Base-by-base conservation (phyloP, 2,113 vertebrate genomes). In the Cairina moschata region DNA sequence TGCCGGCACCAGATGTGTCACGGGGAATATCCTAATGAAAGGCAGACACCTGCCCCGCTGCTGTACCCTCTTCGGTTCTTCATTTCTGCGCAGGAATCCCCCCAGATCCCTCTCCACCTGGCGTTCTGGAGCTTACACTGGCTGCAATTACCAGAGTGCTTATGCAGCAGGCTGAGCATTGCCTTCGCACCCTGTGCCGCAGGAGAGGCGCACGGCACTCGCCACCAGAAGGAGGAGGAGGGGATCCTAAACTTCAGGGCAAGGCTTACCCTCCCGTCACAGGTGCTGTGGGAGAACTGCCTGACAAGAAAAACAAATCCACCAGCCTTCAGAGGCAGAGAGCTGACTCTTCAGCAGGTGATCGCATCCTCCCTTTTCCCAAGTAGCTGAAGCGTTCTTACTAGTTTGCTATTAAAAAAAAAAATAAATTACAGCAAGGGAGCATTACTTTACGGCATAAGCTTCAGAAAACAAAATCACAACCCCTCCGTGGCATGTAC, bases 1-100 rank as follows among this genome's bases (percentile, higher is more conserved):
- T 31, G 75, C 91, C 84, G 94, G 97, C 94, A 96, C 88, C 96
- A 97, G 83, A 52, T 81, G 88, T 93, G 94, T 91, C 96, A 91
- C 69, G 69, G 78, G 83, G 90, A 96, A 94, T 58, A 96, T 38
- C 83, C 92, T 72, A 65, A 36, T 11, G 55, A 78, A 95, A 96
- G 86, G 91, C 83, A 97, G 94, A 88, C 86, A 94, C 95, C 83
- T 95, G 95, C 66, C 89, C 72, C 9, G 8, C 40, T 44, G 14
- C 32, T 48, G 3, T 48, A 4, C 73, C 78, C 94, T 90, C 56
- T 69, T 63, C 68, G 38, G 52, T 50, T 95, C 72, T 83, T 75
- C 52, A 77, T 71, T 90, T 92, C 84, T 62, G 23, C 9, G 17
- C 58, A 65, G 84, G 90, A 95, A 92, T 85, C 72, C 90, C 88